Percentiles rank a stretch among this genome's conserved stretches.
phyloP scores from a whole-genome alignment of 2,113 vertebrate genomes.

The Pampusana beccarii region DNA sequence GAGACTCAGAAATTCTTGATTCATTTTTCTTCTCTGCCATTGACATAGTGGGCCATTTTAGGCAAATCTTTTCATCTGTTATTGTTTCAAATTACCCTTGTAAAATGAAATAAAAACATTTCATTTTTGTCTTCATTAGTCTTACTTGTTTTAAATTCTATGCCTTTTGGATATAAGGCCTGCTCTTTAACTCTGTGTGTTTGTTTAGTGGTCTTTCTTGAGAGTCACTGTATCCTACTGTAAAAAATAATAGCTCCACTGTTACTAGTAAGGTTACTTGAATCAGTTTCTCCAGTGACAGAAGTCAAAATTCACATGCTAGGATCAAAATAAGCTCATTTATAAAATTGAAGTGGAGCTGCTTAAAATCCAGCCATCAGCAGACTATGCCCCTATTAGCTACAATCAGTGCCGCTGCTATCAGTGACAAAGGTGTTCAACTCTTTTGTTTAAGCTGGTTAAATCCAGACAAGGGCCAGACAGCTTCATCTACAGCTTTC shows the following conservation, averaged over 20 bases:
- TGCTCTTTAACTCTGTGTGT: neutral
- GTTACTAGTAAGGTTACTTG: neutral
- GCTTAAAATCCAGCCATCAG: conserved; percentile 80
- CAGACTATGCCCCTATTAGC: conserved; percentile 76
- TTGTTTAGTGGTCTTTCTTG: neutral
- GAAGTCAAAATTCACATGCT: conserved; percentile 35
- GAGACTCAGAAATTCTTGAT: neutral
- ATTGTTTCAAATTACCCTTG: neutral
- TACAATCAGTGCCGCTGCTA: conserved; percentile 39
- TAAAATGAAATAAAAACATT: neutral
- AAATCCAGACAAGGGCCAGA: conserved; percentile 81
- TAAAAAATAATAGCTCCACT: neutral
- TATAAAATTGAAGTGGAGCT: conserved; percentile 68
- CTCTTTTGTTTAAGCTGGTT: conserved; percentile 75
- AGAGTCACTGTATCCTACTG: neutral
- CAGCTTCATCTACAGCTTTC: conserved; percentile 77
- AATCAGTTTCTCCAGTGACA: neutral
- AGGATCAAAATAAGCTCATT: neutral
- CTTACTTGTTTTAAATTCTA: neutral
- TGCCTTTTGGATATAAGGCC: neutral
- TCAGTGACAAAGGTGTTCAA: conserved; percentile 77
- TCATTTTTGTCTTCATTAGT: neutral
- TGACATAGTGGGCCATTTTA: neutral
- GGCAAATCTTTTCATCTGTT: neutral
- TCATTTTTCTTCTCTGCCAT: neutral